Evolutionary conservation across 2,113 vertebrate genomes (phyloP), one percentile per base, ranked within the genome.

Genomic region (Otus sunia): DNA sequence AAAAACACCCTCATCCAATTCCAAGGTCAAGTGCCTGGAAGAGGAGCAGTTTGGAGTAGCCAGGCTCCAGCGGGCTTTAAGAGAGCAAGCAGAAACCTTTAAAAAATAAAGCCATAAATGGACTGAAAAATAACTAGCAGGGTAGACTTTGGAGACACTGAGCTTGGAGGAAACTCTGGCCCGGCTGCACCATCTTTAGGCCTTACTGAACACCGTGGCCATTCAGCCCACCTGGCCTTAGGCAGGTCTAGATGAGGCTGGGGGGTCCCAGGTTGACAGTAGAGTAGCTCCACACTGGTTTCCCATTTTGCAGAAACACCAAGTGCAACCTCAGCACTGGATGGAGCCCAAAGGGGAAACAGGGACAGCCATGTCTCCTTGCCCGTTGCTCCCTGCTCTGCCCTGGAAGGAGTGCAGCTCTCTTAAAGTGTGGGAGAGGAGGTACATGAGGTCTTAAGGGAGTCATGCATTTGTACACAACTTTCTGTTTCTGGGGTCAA

Each of bases 21-120:
- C 72, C 94, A 97, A 97, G 95, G 92, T 94, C 96, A 95, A 94
- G 83, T 36, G 56, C 69, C 60, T 78, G 80, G 60, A 81, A 72
- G 66, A 87, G 34, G 56, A 90, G 43, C 68, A 67, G 72, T 50
- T n/a, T 55, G 83, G 73, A 91, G 36, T 59, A 80, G 36, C 32
- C 63, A 83, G n/a, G 62, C 32, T 92, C 32, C 71, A 39, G 63
- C 2, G 1, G 67, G 21, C 37, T 88, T 45, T 34, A n/a, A 16
- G 66, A 59, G 26, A 72, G n/a, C 21, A 15, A 75, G 63, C 27
- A 85, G 53, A 86, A 92, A 76, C 69, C 52, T 74, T 36, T 7
- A 22, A 30, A 74, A 86, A 90, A 68, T 11, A 67, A 71, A 91
- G 34, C 34, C 39, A 25, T 22, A 26, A 83, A 37, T 2, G 12